A percentile compares a stretch with the other conserved stretches of the same genome.
These are phyloP conservation scores for Campylomormyrus numenius DNA, from an alignment of 2,113 vertebrate genomes.

Conservation along the genomic window DNA sequence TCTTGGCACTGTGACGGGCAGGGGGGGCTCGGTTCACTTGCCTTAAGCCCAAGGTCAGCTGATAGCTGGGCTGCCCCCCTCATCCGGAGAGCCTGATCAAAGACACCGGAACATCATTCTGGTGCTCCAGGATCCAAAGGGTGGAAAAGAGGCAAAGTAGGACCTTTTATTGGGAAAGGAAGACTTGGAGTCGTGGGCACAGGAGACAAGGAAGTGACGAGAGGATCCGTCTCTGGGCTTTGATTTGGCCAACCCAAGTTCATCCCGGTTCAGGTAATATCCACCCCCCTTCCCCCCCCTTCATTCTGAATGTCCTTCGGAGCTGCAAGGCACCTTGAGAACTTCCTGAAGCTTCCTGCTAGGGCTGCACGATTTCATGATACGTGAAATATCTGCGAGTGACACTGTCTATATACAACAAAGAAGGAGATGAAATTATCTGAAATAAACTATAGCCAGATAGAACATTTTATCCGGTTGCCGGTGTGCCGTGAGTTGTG, in stretches of 20 bases:
- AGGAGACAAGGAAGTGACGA: constrained; percentile 44
- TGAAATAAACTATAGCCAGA: not conserved
- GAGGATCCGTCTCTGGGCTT: not conserved
- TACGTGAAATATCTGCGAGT: not conserved
- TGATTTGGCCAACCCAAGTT: not conserved
- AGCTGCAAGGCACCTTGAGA: not conserved
- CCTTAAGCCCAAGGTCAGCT: constrained; percentile 31
- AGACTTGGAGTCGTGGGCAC: constrained; percentile 50
- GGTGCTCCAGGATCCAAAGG: not conserved
- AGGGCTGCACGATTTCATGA: not conserved
- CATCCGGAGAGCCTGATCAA: not conserved
- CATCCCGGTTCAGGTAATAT: not conserved
- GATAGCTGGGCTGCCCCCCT: constrained; percentile 19
- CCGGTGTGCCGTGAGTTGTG: not conserved
- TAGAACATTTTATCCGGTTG: not conserved
- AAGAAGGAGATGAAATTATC: not conserved
- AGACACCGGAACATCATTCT: constrained; percentile 9
- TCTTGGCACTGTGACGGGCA: constrained; percentile 33
- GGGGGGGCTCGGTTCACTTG: not conserved
- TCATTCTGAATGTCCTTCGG: not conserved
- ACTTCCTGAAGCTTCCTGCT: not conserved
- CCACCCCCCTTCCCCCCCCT: not conserved
- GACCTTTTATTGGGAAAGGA: constrained; percentile 47
- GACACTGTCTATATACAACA: not conserved
- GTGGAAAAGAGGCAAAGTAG: constrained; percentile 49